Evolutionary conservation across 2,113 vertebrate genomes (phyloP).

Genomic region (Globicephala melas): DNA sequence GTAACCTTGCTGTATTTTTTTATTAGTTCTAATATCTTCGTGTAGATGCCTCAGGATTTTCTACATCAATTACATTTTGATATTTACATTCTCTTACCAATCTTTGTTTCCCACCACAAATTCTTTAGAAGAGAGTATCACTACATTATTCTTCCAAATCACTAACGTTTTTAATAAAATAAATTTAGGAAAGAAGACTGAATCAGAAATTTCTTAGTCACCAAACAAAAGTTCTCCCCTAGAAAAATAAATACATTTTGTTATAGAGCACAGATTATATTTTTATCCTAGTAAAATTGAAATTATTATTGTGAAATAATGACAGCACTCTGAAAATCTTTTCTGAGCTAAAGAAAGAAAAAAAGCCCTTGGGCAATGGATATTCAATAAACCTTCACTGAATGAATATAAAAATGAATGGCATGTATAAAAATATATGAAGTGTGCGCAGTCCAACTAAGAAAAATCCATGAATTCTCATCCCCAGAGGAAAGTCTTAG

Average conservation of each 20-base stretch:
- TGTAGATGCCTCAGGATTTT: not conserved
- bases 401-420: conserved; percentile 31
- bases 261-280: not conserved
- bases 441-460: not conserved
- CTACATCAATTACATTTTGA: not conserved
- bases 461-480: conserved; percentile 8
- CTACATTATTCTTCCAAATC: not conserved
- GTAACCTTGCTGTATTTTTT: not conserved
- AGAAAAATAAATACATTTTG: conserved; percentile 27
- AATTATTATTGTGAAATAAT: conserved; percentile 23
- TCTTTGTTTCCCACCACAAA: not conserved
- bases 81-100: not conserved
- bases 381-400: conserved; percentile 1
- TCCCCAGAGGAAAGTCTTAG: not conserved
- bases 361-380: not conserved
- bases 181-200: not conserved
- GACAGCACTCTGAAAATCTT: not conserved
- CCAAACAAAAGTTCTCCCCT: not conserved
- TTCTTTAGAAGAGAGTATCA: not conserved
- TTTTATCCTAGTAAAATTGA: conserved; percentile 10
- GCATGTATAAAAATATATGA: not conserved
- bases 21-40: not conserved
- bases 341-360: not conserved
- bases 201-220: not conserved
- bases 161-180: not conserved